Evolutionary conservation across 2,797 vertebrate genomes (phyloP), one percentile per base, ranked within the genome.

Genomic region (Lithobates sylvaticus): DNA sequence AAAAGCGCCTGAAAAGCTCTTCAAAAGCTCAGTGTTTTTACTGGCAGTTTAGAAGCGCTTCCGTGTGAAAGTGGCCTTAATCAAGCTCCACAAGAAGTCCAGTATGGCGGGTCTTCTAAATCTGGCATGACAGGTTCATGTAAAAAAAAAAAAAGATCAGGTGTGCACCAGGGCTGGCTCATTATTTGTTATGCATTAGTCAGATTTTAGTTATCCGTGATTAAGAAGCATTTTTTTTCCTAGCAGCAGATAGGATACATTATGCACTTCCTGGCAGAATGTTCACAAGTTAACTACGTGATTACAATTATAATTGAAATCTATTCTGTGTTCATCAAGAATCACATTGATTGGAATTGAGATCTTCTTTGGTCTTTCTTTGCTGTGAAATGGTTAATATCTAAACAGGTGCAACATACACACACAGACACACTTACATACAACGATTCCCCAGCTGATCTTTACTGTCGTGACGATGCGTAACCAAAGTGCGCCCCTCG

Each of bases 401-500:
- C 26, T 39, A 21, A 64, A 44, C 50, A 73, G 50, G 69, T 72
- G 34, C 10, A 34, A 70, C 79, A 81, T 50, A 72, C n/a, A 42
- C 36, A 82, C 12, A 29, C n/a, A 61, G 3, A 44, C 23, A 50
- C 13, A 9, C 27, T n/a, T 61, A 6, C 21, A 23, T 9, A 61
- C 4, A 36, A 61, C 34, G 50, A 79, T 72, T 84, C 76, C 69
- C 61, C 16, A 23, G 54, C 27, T 29, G 36, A 39, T 12, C 54
- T 61, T 72, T 73, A 26, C 47, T 50, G 26, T 34, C 39, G 54
- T 82, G 21, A 75, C 12, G 23, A 27, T 23, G 12, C 54, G 54
- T 8, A 29, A 39, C 39, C 21, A 69, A 74, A 71, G 54, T 67
- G 64, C 12, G 70, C 86, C 81, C 81, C 81, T 79, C 7, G 61